Percentiles rank a stretch among this genome's conserved stretches.
These are phyloP conservation scores for Apantesis nais DNA, from an alignment of 2,888 invertebrate species.

Conservation along the genomic window DNA sequence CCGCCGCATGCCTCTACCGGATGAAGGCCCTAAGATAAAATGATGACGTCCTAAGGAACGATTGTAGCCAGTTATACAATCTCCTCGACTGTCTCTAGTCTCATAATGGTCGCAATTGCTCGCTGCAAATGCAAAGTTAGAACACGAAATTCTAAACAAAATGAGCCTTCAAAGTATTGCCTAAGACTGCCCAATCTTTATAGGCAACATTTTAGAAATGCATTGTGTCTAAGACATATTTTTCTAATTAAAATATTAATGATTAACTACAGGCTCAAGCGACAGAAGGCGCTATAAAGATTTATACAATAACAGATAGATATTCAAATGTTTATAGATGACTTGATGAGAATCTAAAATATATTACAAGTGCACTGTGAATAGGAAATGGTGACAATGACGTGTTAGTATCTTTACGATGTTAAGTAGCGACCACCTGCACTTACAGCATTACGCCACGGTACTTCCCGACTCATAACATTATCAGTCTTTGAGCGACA, in stretches of 20 bases:
- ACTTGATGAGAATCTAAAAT: neutral
- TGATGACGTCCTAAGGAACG: slow-evolving; percentile 24
- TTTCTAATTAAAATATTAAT: slow-evolving; percentile 16
- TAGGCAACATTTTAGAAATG: slow-evolving; percentile 17
- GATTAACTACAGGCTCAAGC: neutral
- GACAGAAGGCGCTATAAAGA: neutral
- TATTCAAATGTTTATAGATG: neutral
- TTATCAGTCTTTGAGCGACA: slow-evolving; percentile 62
- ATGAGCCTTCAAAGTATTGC: slow-evolving; percentile 5
- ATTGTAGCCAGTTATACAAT: neutral
- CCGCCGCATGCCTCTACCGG: slow-evolving; percentile 56
- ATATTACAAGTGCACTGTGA: neutral
- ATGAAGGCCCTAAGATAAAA: slow-evolving; percentile 19
- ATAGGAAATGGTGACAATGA: slow-evolving; percentile 9
- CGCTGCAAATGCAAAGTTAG: neutral
- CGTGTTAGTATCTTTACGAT: slow-evolving; percentile 16
- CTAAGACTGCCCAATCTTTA: neutral
- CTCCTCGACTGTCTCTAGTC: neutral
- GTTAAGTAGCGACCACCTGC: slow-evolving; percentile 25
- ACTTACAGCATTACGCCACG: slow-evolving; percentile 33
- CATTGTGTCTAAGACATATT: slow-evolving; percentile 20
- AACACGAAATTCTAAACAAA: neutral
- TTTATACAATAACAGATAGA: neutral
- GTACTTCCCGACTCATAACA: slow-evolving; percentile 26
- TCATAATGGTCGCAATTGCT: neutral